Base-by-base conservation (phyloP, 2,113 vertebrate species). In the Abramis brama region DNA sequence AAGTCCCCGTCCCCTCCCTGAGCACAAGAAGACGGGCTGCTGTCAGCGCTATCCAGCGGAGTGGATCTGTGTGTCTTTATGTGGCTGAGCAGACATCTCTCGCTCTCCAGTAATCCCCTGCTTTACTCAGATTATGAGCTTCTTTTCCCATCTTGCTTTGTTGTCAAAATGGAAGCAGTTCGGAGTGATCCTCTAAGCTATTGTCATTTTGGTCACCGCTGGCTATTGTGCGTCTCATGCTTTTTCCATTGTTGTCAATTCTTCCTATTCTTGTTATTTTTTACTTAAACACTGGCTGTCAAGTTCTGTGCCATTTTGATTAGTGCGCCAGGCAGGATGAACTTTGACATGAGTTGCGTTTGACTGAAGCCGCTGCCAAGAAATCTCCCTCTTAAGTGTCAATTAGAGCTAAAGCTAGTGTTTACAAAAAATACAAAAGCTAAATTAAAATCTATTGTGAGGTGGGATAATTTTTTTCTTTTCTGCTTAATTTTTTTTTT, bases 111-210 rank as follows among this genome's bases (percentile, higher is more conserved):
- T 93, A 93, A 94, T 94, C 93, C 92, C 82, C 90, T 86, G 88
- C 88, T 94, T 94, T 93, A 90, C 86, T 90, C 90, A 93, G 94
- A 94, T 95, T 92, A 94, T 64, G 82, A 91, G 86, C 85, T 76
- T 80, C 90, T 85, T 88, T 39, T 59, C 60, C 68, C 57, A 50
- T 70, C 85, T 80, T 60, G 60, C 87, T 84, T 75, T 79, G 60
- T 82, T 85, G 83, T 85, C 70, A 73, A 83, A 83, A 83, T 83
- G 50, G 68, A 73, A 83, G 66, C 45, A 57, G 81, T 83, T 75
- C 45, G 27, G n/a, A 74, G 59, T 27, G 43, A 57, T 71, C 30
- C 79, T 36, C 11, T 47, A 30, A 79, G 74, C 43, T 79, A 70
- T 70, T 85, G 84, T 52, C 79, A 11, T 25, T 39, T 50, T 21